Conservation (phyloP, 2,888 invertebrate genomes). For the Phania funesta region DNA sequence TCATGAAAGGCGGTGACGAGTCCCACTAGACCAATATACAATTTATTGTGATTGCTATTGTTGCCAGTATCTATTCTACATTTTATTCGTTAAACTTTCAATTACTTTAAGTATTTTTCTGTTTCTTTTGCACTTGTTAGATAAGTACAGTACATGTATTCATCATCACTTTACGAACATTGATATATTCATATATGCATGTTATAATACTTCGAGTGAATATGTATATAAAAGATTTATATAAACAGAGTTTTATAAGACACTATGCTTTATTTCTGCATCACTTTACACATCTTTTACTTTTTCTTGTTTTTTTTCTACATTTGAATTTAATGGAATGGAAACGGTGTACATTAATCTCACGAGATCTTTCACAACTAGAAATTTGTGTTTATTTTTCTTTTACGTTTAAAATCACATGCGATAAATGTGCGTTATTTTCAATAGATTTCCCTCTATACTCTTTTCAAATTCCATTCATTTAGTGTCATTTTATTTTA, state of each 20-base stretch:
- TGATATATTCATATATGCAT: background rate
- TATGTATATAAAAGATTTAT: background rate
- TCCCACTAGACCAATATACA: background rate
- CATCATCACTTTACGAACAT: background rate
- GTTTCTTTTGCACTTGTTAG: constrained; percentile 26
- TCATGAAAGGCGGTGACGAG: background rate
- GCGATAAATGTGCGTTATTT: constrained; percentile 18
- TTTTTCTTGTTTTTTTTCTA: background rate
- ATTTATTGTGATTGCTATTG: constrained; percentile 50
- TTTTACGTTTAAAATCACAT: constrained; percentile 29
- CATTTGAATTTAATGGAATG: constrained; percentile 52
- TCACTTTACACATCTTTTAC: constrained; percentile 1
- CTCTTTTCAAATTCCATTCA: background rate
- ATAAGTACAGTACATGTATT: background rate
- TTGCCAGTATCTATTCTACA: constrained; percentile 45
- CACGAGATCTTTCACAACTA: constrained; percentile 48
- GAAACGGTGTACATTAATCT: constrained; percentile 54
- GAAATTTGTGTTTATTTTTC: background rate
- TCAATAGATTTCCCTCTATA: constrained; percentile 14
- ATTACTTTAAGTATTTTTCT: background rate
- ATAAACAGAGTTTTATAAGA: background rate
- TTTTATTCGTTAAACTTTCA: background rate
- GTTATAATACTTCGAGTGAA: background rate
- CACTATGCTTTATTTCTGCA: background rate
- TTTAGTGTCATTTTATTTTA: constrained; percentile 13